A percentile compares a stretch with the other conserved stretches of the same genome.
These are phyloP conservation scores for Calameuta idolon DNA, from an alignment of 2,888 invertebrate species.

Conservation along the genomic window DNA sequence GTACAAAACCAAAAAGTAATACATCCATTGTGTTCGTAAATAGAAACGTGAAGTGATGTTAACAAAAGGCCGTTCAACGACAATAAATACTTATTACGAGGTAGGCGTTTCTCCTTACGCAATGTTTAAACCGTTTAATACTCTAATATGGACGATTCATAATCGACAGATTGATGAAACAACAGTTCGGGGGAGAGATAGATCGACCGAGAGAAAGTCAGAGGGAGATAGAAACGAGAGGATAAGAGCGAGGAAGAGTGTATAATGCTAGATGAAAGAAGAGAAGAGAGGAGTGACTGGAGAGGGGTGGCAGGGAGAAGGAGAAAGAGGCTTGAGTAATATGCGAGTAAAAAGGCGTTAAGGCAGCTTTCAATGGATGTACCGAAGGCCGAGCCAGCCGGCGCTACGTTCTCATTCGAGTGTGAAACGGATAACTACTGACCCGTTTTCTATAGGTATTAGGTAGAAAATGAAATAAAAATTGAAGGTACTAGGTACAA, in stretches of 20 bases:
- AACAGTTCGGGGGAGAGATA: background rate
- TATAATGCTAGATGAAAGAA: background rate
- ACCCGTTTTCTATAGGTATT: constrained; percentile 15
- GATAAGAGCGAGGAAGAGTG: background rate
- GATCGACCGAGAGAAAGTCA: background rate
- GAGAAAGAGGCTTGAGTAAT: constrained; percentile 9
- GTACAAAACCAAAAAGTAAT: constrained; percentile 20
- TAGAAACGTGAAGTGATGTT: constrained; percentile 22
- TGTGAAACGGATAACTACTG: constrained; percentile 39
- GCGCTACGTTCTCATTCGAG: constrained; percentile 32
- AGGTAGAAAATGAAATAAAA: constrained; percentile 20
- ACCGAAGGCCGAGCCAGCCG: constrained; percentile 18
- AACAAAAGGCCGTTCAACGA: constrained; percentile 36
- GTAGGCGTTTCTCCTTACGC: constrained; percentile 30
- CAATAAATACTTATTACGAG: constrained; percentile 36
- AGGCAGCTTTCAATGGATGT: constrained; percentile 32
- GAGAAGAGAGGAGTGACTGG: background rate
- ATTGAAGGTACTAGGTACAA: background rate
- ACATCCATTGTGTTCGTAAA: constrained; percentile 21
- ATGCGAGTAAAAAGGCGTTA: constrained; percentile 19
- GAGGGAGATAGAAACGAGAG: background rate
- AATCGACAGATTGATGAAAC: constrained; percentile 24
- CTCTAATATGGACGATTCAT: constrained; percentile 37
- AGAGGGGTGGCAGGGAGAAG: background rate
- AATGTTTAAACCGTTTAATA: constrained; percentile 37